These are phyloP conservation scores for Odontamblyopus rebecca DNA, from an alignment of 2,797 vertebrate species.

Conservation along the genomic window DNA sequence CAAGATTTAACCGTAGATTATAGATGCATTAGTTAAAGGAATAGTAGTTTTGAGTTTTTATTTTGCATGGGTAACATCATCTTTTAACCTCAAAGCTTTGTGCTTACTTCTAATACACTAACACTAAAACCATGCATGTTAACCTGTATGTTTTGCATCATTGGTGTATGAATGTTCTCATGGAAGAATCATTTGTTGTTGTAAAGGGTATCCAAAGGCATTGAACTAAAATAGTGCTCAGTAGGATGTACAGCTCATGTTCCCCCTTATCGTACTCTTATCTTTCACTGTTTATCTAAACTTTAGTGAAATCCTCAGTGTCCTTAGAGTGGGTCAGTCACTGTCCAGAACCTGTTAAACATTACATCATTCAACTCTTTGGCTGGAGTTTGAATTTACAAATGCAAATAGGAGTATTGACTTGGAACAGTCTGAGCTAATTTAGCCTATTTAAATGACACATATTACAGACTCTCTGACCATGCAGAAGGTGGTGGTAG, in stretches of 20 bases:
- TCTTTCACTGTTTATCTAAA: constrained; percentile 26
- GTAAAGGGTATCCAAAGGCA: constrained; percentile 31
- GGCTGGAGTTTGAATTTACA: not conserved
- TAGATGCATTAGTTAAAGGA: constrained; percentile 5
- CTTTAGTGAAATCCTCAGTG: constrained; percentile 12
- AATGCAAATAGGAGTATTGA: not conserved
- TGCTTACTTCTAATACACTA: constrained; percentile 56
- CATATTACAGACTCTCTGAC: not conserved
- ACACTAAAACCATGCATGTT: constrained; percentile 42
- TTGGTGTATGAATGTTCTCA: constrained; percentile 5
- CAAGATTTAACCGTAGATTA: constrained; percentile 9
- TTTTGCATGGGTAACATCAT: constrained; percentile 35
- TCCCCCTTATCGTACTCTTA: constrained; percentile 43
- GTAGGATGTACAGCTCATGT: constrained; percentile 11
- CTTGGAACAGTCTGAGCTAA: not conserved
- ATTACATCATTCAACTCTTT: constrained; percentile 1
- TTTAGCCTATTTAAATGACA: not conserved
- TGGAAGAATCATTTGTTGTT: constrained; percentile 16
- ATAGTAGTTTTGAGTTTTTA: not conserved
- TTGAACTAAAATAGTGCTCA: constrained; percentile 43
- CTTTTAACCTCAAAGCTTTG: constrained; percentile 27
- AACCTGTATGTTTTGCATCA: constrained; percentile 18
- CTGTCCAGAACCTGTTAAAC: constrained; percentile 1
- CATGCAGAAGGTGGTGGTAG: not conserved
- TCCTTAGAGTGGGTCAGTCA: constrained; percentile 24